These are phyloP conservation scores for Anthophora plumipes DNA, from an alignment of 2,888 invertebrate genomes.

Conservation along the genomic window DNA sequence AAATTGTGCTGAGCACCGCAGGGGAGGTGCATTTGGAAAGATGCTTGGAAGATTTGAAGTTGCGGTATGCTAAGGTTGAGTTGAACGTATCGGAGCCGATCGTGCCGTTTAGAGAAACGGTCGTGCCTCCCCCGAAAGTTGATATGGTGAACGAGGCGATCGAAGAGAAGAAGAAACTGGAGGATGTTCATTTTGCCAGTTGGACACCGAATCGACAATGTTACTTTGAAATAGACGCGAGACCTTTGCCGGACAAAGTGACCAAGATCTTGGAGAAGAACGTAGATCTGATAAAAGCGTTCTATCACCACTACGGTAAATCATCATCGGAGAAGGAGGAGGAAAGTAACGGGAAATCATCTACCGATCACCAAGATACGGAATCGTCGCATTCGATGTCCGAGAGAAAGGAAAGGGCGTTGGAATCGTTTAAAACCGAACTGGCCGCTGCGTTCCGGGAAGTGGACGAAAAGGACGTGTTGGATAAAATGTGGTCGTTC, in stretches of 20 bases:
- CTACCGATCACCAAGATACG: neutral
- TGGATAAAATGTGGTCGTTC: constrained; percentile 94
- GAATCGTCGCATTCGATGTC: constrained; percentile 62
- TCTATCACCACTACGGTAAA: constrained; percentile 85
- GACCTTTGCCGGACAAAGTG: constrained; percentile 90
- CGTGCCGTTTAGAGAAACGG: constrained; percentile 97
- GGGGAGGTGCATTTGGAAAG: constrained; percentile 99
- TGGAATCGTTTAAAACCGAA: constrained; percentile 85
- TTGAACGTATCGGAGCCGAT: constrained; percentile 97
- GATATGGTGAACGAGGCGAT: constrained; percentile 95
- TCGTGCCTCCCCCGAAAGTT: constrained; percentile 91
- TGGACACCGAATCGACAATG: constrained; percentile 91
- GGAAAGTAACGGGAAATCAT: neutral
- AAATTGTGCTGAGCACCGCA: constrained; percentile 96
- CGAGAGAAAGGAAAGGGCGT: constrained; percentile 77
- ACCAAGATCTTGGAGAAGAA: constrained; percentile 90
- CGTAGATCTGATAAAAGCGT: constrained; percentile 89
- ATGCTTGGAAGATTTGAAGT: constrained; percentile 96
- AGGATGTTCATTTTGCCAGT: constrained; percentile 81
- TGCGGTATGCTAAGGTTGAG: constrained; percentile 93
- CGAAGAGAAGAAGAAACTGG: constrained; percentile 87
- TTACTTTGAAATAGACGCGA: constrained; percentile 90
- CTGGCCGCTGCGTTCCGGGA: constrained; percentile 87
- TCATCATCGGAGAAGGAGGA: constrained; percentile 18
- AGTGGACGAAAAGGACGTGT: constrained; percentile 85